Evolutionary conservation across 2,888 invertebrate genomes (phyloP).

Genomic region (Neoascia interrupta): DNA sequence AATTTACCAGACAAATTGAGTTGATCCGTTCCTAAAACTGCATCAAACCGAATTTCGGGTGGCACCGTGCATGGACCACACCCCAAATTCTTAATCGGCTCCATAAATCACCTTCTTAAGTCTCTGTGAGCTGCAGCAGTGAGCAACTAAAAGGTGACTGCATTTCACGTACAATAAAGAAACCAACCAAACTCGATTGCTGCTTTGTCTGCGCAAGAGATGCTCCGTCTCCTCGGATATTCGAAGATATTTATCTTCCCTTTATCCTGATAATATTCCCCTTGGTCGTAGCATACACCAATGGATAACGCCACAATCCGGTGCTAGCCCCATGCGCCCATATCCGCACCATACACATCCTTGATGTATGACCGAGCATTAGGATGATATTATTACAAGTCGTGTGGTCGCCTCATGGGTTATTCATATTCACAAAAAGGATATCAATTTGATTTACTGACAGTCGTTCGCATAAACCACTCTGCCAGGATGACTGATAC

Average conservation of each 20-base stretch:
- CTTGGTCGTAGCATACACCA: constrained; percentile 22
- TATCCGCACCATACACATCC: constrained; percentile 11
- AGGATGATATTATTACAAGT: constrained; percentile 69
- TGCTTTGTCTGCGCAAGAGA: constrained; percentile 25
- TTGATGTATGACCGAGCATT: constrained; percentile 69
- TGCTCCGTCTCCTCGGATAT: constrained; percentile 36
- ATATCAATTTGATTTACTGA: constrained; percentile 72
- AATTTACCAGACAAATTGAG: too few relatives aligned
- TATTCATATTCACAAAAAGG: constrained; percentile 71
- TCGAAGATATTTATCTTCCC: constrained; percentile 58
- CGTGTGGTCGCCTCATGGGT: constrained; percentile 69
- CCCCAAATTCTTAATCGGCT: constrained; percentile 23
- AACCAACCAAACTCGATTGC: constrained; percentile 37
- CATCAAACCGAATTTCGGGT: too few relatives aligned
- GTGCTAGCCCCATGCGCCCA: not conserved
- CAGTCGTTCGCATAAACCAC: constrained; percentile 53
- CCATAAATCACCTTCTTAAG: constrained; percentile 49
- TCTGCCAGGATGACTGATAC: constrained; percentile 31
- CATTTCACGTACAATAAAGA: constrained; percentile 31
- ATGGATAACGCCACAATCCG: constrained; percentile 16
- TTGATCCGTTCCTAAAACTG: too few relatives aligned
- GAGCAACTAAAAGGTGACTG: constrained; percentile 34
- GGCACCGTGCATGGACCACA: constrained; percentile 17
- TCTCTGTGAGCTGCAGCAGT: constrained; percentile 26
- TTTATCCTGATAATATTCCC: constrained; percentile 26